phyloP scores from a whole-genome alignment of 30 jellyfish, hydroid and myxozoan species.

The Pelagia noctiluca region DNA sequence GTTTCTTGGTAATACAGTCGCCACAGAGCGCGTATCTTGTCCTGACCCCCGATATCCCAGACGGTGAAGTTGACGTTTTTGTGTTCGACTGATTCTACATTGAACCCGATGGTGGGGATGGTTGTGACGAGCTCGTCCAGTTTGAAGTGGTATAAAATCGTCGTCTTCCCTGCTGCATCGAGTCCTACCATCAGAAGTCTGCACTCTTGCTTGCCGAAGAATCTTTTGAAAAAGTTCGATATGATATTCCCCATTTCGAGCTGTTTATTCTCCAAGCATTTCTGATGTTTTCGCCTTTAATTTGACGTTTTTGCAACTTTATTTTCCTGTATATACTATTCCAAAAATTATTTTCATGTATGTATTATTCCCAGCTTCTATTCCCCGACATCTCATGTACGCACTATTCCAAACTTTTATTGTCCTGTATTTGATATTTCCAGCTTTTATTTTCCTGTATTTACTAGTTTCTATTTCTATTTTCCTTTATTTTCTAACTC shows the following conservation, averaged over 20 bases:
- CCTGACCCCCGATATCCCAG: slow-evolving; percentile 99
- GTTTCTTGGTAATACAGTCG: slow-evolving; percentile 93
- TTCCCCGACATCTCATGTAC: too few relatives aligned
- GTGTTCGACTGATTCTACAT: slow-evolving; percentile 89
- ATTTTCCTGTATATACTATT: background rate
- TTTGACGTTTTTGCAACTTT: background rate
- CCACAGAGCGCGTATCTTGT: slow-evolving; percentile 92
- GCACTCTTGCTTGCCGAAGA: slow-evolving; percentile 84
- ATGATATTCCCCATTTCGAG: slow-evolving; percentile 77
- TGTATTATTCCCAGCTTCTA: too few relatives aligned
- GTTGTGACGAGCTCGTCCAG: slow-evolving; percentile 91
- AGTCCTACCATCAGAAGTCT: slow-evolving; percentile 95
- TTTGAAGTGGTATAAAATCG: slow-evolving; percentile 88
- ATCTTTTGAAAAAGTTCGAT: slow-evolving; percentile 48
- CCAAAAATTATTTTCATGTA: too few relatives aligned
- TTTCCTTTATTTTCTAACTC: too few relatives aligned
- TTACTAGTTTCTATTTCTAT: too few relatives aligned
- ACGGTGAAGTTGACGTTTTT: slow-evolving; percentile 83
- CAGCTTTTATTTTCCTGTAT: too few relatives aligned
- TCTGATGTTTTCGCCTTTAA: too few relatives aligned
- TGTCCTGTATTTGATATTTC: too few relatives aligned
- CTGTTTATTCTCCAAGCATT: too few relatives aligned
- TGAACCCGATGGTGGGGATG: slow-evolving; percentile 94
- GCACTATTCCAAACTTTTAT: too few relatives aligned
- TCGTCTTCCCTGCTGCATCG: slow-evolving; percentile 94